These are phyloP conservation scores for Azemiops feae DNA, from an alignment of 2,113 vertebrate genomes.

Conservation along the genomic window DNA sequence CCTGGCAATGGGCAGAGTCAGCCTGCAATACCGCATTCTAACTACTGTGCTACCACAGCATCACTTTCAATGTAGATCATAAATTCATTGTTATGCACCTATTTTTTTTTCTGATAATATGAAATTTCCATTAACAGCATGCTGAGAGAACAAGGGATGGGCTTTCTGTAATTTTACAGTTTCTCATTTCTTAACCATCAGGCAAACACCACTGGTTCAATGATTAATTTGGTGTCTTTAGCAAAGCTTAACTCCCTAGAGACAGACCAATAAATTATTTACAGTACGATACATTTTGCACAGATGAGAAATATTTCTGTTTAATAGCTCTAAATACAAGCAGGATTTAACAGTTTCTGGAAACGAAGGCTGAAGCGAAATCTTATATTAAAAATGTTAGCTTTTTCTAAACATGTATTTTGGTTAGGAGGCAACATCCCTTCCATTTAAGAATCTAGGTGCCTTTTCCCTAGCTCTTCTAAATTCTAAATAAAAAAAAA, in stretches of 20 bases:
- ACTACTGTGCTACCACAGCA: neutral
- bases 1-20: neutral
- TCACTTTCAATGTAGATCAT: slow-evolving; percentile 42
- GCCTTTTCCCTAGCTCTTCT: neutral
- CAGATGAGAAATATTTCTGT: slow-evolving; percentile 50
- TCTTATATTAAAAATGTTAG: neutral
- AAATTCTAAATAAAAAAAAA: neutral
- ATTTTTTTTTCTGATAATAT: slow-evolving; percentile 26
- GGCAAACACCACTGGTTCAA: slow-evolving; percentile 41
- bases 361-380: slow-evolving; percentile 12
- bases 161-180: slow-evolving; percentile 46
- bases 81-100: slow-evolving; percentile 46
- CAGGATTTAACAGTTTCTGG: slow-evolving; percentile 34
- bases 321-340: slow-evolving; percentile 37
- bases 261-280: slow-evolving; percentile 52
- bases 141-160: slow-evolving; percentile 26
- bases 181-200: slow-evolving; percentile 56
- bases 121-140: slow-evolving; percentile 44
- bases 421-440: neutral
- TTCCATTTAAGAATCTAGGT: neutral
- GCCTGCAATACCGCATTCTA: neutral
- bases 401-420: neutral
- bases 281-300: slow-evolving; percentile 50
- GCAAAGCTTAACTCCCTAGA: slow-evolving; percentile 46
- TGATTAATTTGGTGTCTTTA: slow-evolving; percentile 54